These are phyloP conservation scores for Phrynocephalus versicolor DNA, from an alignment of 2,113 vertebrate genomes.

Conservation along the genomic window DNA sequence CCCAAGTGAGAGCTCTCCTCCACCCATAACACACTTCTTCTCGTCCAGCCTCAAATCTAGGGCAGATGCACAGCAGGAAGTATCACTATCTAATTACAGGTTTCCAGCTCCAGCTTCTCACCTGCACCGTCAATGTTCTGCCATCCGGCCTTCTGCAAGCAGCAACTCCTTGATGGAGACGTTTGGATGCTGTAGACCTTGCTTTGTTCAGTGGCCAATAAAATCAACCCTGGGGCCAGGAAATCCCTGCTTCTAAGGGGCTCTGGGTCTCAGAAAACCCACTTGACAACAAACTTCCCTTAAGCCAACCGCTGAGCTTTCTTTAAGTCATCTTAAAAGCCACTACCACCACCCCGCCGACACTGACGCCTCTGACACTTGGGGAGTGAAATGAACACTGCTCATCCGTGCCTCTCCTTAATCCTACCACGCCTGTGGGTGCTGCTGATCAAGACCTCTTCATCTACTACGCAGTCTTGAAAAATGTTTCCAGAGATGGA, in stretches of 20 bases:
- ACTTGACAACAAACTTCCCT: neutral
- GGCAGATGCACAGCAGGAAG: slow-evolving; percentile 22
- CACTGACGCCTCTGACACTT: neutral
- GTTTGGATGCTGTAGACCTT: neutral
- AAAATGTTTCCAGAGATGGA: neutral
- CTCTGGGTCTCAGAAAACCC: neutral
- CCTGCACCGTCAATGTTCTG: neutral
- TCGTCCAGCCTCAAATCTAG: neutral
- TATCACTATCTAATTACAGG: neutral
- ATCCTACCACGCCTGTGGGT: neutral
- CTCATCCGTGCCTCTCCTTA: neutral
- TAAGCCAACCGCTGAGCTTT: neutral
- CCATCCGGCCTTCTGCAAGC: neutral
- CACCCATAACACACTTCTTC: neutral
- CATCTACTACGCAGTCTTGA: neutral
- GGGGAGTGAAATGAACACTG: neutral
- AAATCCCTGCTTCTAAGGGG: neutral
- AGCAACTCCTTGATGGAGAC: neutral
- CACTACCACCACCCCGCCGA: too few relatives aligned
- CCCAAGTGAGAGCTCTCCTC: neutral
- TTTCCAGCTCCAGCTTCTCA: neutral
- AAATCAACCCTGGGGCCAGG: neutral
- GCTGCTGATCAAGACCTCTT: neutral
- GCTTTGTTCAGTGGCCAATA: neutral
- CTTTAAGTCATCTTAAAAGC: neutral